phyloP scores from a whole-genome alignment of 2,888 invertebrate species.

The Iselma pallidipennis region DNA sequence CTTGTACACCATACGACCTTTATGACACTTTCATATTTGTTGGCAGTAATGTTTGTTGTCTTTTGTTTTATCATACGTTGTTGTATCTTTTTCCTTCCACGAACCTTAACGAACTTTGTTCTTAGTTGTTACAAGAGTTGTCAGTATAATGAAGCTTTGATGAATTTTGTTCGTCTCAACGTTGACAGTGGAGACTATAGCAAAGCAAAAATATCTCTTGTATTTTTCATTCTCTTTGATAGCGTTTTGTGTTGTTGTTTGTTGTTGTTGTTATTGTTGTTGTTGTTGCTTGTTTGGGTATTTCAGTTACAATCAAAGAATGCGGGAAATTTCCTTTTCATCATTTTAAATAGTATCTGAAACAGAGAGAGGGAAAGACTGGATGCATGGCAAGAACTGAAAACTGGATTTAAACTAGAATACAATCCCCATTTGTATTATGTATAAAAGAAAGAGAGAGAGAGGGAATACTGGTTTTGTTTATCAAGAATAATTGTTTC shows the following conservation, averaged over 20 bases:
- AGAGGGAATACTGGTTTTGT: neutral
- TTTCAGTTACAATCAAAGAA: neutral
- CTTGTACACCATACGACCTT: constrained; percentile 26
- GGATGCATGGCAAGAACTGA: neutral
- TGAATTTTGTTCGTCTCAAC: constrained; percentile 1
- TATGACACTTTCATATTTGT: constrained; percentile 41
- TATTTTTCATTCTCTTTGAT: neutral
- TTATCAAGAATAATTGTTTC: neutral
- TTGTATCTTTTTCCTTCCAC: constrained; percentile 31
- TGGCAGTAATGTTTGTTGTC: constrained; percentile 32
- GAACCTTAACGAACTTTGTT: constrained; percentile 34
- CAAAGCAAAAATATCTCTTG: neutral
- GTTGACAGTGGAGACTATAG: neutral
- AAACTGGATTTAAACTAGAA: neutral
- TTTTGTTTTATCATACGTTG: constrained; percentile 14
- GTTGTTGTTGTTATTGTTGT: neutral
- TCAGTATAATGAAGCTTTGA: constrained; percentile 18
- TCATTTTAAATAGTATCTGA: neutral
- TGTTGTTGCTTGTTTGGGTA: neutral
- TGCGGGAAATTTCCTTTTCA: neutral
- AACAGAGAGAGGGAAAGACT: neutral
- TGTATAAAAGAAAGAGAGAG: neutral
- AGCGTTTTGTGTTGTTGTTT: no score
- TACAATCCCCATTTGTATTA: neutral
- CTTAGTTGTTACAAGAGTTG: constrained; percentile 25